phyloP scores from a whole-genome alignment of 2,797 vertebrate genomes.

The Myiothlypis chrysogaster region DNA sequence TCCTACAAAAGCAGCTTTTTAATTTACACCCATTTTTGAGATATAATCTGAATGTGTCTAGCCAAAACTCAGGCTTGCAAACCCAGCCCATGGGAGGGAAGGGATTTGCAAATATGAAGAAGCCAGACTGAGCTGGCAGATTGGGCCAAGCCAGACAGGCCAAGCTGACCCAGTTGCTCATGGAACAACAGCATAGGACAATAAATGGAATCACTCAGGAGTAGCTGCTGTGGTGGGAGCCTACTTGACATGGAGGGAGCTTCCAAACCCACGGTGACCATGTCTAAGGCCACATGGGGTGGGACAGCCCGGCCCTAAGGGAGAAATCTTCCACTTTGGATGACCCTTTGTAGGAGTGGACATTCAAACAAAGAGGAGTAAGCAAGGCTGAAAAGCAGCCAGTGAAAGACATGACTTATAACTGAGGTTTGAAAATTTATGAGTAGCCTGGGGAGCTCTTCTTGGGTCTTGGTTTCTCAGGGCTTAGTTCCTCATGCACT shows the following conservation, averaged over 20 bases:
- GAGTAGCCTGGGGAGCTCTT: neutral
- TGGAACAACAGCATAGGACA: rapidly evolving
- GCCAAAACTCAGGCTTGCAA: neutral
- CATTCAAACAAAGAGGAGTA: neutral
- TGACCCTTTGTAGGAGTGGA: neutral
- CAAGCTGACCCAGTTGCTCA: neutral
- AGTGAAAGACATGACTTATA: neutral
- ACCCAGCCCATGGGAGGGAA: neutral
- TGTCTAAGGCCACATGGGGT: neutral
- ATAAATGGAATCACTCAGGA: rapidly evolving
- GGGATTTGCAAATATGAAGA: neutral
- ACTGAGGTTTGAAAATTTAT: neutral
- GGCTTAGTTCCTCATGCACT: neutral
- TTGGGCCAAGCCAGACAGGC: neutral
- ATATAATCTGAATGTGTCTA: neutral
- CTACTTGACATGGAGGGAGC: neutral
- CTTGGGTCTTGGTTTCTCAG: neutral
- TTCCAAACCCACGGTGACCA: rapidly evolving
- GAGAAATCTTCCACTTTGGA: neutral
- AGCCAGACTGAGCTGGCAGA: neutral
- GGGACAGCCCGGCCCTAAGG: neutral
- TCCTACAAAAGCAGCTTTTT: neutral
- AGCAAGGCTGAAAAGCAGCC: neutral
- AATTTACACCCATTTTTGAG: neutral
- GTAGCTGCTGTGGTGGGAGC: neutral